phyloP scores from a whole-genome alignment of 2,888 invertebrate genomes.

The Drosophila paracracens region DNA sequence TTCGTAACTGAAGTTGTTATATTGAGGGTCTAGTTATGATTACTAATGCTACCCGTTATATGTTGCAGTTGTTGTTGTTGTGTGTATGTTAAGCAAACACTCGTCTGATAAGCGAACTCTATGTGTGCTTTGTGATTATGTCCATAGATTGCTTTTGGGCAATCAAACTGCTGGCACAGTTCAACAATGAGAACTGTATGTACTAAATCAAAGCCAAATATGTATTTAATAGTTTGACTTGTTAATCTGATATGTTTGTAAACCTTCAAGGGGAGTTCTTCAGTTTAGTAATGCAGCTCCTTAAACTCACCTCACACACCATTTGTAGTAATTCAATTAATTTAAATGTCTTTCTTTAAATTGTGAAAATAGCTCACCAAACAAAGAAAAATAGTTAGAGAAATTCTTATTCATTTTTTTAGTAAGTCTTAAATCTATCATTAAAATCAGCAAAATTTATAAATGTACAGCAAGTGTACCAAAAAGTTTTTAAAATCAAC shows the following conservation, averaged over 20 bases:
- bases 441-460: not conserved
- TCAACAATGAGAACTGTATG: not conserved
- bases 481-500: not conserved
- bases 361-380: not conserved
- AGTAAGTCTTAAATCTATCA: not conserved
- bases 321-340: not conserved
- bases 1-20: slow-evolving; percentile 17
- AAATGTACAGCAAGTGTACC: not conserved
- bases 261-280: not conserved
- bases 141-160: not conserved
- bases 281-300: not conserved
- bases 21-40: slow-evolving; percentile 22
- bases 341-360: not conserved
- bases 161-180: not conserved
- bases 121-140: slow-evolving; percentile 17
- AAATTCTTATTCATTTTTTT: not conserved
- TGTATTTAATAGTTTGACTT: not conserved
- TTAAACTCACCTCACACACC: not conserved
- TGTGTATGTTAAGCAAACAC: not conserved
- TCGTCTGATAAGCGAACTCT: slow-evolving; percentile 7
- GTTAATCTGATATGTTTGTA: not conserved
- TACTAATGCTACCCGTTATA: slow-evolving; percentile 6
- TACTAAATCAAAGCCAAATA: not conserved
- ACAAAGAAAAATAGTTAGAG: not conserved
- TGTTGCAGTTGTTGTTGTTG: not conserved